Evolutionary conservation across 1,140 invertebrate species (phyloP).

Genomic region (Heliconius nattereri): DNA sequence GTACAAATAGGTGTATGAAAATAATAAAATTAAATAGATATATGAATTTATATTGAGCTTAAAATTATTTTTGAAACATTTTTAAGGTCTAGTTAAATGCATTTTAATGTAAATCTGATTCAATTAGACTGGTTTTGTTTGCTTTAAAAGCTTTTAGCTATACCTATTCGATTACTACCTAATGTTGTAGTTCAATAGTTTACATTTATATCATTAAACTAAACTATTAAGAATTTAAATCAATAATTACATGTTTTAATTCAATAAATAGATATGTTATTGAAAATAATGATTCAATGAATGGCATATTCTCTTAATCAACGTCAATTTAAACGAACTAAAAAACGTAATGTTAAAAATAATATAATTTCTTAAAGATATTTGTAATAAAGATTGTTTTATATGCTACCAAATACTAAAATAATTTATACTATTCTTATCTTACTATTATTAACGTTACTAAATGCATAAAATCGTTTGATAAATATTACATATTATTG

Average conservation of each 20-base stretch:
- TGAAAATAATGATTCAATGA: not conserved
- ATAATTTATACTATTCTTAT: not conserved
- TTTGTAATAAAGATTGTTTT: not conserved
- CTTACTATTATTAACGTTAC: no score
- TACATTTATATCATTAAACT: not conserved
- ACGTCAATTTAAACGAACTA: conserved; percentile 1
- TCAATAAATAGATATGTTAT: not conserved
- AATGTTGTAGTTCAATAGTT: not conserved
- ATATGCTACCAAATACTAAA: not conserved
- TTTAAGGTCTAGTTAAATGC: not conserved
- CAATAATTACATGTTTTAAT: not conserved
- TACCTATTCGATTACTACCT: not conserved
- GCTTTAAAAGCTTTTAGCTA: not conserved
- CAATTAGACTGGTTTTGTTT: not conserved
- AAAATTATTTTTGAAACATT: not conserved
- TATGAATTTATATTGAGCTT: not conserved
- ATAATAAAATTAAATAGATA: not conserved
- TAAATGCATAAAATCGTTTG: no score
- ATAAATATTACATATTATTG: not conserved
- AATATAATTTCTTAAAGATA: not conserved
- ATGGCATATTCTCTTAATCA: not conserved
- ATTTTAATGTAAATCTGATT: no score
- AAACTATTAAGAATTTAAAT: no score
- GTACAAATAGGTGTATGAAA: not conserved
- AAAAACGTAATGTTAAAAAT: not conserved